Base-by-base conservation (phyloP, 1,140 invertebrate species). In the Drosophila rhopaloa region DNA sequence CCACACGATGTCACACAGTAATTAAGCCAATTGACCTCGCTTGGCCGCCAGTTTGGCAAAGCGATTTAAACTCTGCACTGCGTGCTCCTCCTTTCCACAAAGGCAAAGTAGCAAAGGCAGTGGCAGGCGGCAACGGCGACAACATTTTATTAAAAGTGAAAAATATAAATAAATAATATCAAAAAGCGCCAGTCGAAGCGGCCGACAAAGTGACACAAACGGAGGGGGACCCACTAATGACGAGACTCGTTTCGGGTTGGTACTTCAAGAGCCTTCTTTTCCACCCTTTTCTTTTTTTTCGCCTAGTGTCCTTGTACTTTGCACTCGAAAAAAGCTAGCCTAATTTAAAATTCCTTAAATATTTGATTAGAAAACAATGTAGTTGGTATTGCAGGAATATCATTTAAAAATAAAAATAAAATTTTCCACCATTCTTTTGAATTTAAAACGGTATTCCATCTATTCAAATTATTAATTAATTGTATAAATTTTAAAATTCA, bases 1-100 rank as follows among this genome's bases (percentile, higher is more conserved):
- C 19, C 55, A 56, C 59, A 60, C 68, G 60, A 63, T 81, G 77
- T 84, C 84, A 84, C 84, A 89, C 84, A 89, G 77, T 89, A 89
- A 89, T 89, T 89, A 89, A 89, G 85, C 84, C 84, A 89, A 89
- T 89, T 89, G 84, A 89, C 84, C 84, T 89, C 84, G 77, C 74
- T 58, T 53, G 54, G 40, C 53, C 65, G 73, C 9, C 60, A 50
- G 77, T 72, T 79, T 75, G 76, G 76, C 71, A 84, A 59, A 70
- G 71, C 76, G 58, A 76, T 77, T 40, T 38, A 14, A 50, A 32
- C 16, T 58, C 43, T 11, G 2, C 43, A 8, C 43, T 7, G 16
- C n/a, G n/a, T 13, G 35, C 44, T 32, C 10, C 35, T 57, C 27
- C 14, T 41, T 43, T 55, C 19, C 63, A 63, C 53, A 32, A 43